Base-by-base conservation (phyloP, 1,140 invertebrate species). In the Drosophila kepulauana region DNA sequence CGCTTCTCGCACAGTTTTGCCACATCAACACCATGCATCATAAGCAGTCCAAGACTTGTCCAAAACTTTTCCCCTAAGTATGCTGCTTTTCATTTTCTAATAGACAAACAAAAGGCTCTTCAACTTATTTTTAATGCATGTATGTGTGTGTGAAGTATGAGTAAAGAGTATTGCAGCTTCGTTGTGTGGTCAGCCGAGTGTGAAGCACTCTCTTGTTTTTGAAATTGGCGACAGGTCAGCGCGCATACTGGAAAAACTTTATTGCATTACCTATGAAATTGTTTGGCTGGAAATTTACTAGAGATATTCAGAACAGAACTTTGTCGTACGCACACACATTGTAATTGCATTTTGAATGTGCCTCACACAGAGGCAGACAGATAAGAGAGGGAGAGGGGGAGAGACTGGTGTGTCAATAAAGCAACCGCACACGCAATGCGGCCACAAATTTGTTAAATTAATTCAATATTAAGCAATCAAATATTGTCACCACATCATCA, bases 381-480 rank as follows among this genome's bases (percentile, higher is more conserved):
- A 4, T 25, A 0, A 33, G 15, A 48, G 20, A 30, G 35, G 3
- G 35, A 10, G 35, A 10, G 35, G 10, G 35, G 35, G 5, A 38
- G 10, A 3, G 35, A 38, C 45, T 0, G 20, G 49, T 41, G 28
- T 77, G 63, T 49, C 43, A 51, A 52, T 56, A 72, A 46, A 46
- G 33, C 54, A 79, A 58, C 72, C 76, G 48, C 79, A 68, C 30
- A 58, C 79, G 54, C 76, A 77, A 49, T 59, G 65, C 54, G 65
- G 58, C 81, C 82, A 54, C 84, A 87, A 84, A 75, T 87, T 78
- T 88, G 82, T 72, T 88, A 84, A 88, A 88, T 89, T 88, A 88
- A 88, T 88, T 88, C 80, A 84, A 84, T 88, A 88, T 88, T 88
- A 80, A 75, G 84, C 85, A 88, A 81, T 88, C 84, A 88, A 88